phyloP scores from a whole-genome alignment of 1,140 invertebrate genomes.

The Agrypnia vestita region DNA sequence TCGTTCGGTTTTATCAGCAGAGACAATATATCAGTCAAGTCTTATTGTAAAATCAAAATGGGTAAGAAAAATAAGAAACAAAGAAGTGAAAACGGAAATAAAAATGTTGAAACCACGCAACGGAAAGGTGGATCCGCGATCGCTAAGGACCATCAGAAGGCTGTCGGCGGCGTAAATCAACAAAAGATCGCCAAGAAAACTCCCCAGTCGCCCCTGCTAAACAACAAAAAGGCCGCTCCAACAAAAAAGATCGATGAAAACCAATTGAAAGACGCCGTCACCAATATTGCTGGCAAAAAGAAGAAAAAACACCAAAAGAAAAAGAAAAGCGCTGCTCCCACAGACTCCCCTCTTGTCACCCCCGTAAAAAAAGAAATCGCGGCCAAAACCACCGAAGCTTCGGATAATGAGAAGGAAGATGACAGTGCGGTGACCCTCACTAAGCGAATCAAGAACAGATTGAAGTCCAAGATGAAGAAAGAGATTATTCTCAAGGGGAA shows the following conservation, averaged over 20 bases:
- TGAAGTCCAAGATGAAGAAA: slow-evolving; percentile 59
- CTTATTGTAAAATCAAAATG: slow-evolving; percentile 34
- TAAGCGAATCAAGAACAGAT: slow-evolving; percentile 57
- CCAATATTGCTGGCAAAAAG: slow-evolving; percentile 40
- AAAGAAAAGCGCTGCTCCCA: slow-evolving; percentile 13
- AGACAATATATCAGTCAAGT: neutral
- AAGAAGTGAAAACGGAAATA: slow-evolving; percentile 21
- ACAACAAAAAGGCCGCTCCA: slow-evolving; percentile 24
- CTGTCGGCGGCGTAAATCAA: neutral
- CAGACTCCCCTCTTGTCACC: neutral
- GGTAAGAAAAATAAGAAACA: slow-evolving; percentile 55
- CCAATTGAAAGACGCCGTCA: slow-evolving; percentile 31
- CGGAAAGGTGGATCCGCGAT: slow-evolving; percentile 42
- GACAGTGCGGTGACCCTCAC: slow-evolving; percentile 31
- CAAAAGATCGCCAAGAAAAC: slow-evolving; percentile 38
- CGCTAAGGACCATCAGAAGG: slow-evolving; percentile 26
- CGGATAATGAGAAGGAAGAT: slow-evolving; percentile 50
- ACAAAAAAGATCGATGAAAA: slow-evolving; percentile 36
- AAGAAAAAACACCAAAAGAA: slow-evolving; percentile 46
- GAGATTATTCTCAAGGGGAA: slow-evolving; percentile 54
- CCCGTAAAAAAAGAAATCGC: neutral
- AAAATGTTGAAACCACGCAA: slow-evolving; percentile 26
- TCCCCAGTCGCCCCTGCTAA: slow-evolving; percentile 27
- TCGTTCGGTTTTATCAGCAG: neutral
- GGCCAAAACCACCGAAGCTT: slow-evolving; percentile 40